phyloP scores from a whole-genome alignment of 2,113 vertebrate species.

The Tretioscincus oriximinensis region DNA sequence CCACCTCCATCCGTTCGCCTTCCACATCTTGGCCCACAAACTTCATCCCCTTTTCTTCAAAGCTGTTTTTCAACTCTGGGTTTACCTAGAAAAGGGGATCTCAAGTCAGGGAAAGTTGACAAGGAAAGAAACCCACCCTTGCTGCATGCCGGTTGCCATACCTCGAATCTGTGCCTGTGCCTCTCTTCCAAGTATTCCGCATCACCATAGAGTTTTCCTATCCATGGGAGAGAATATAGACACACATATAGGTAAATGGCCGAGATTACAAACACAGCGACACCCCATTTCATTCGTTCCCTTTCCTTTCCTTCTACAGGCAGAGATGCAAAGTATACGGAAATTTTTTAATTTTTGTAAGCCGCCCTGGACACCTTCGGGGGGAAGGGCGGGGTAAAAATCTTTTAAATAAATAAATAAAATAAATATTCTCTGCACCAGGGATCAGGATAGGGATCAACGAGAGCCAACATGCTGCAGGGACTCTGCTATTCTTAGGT shows the following conservation, averaged over 20 bases:
- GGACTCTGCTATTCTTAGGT: neutral
- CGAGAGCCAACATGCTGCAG: no score
- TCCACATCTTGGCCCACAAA: slow-evolving; percentile 94
- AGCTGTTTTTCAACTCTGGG: slow-evolving; percentile 85
- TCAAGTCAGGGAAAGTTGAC: neutral
- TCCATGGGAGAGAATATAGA: neutral
- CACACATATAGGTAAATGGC: neutral
- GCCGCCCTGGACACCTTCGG: no score
- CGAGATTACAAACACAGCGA: neutral
- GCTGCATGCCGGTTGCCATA: slow-evolving; percentile 36
- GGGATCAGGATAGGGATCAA: neutral
- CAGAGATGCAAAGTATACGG: neutral
- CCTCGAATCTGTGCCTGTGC: slow-evolving; percentile 95
- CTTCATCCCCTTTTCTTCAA: slow-evolving; percentile 87
- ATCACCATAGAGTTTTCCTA: slow-evolving; percentile 90
- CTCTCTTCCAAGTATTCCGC: slow-evolving; percentile 89
- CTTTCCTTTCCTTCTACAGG: neutral
- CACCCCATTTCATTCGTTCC: neutral
- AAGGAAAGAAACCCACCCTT: neutral
- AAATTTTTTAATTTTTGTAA: no score
- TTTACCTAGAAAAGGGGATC: slow-evolving; percentile 81
- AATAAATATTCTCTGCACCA: no score
- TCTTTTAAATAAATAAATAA: neutral
- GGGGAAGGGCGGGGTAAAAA: no score
- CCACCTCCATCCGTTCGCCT: slow-evolving; percentile 93